Evolutionary conservation across 2,888 invertebrate species (phyloP), one percentile per base, ranked within the genome.

Genomic region (Yponomeuta sedellus): DNA sequence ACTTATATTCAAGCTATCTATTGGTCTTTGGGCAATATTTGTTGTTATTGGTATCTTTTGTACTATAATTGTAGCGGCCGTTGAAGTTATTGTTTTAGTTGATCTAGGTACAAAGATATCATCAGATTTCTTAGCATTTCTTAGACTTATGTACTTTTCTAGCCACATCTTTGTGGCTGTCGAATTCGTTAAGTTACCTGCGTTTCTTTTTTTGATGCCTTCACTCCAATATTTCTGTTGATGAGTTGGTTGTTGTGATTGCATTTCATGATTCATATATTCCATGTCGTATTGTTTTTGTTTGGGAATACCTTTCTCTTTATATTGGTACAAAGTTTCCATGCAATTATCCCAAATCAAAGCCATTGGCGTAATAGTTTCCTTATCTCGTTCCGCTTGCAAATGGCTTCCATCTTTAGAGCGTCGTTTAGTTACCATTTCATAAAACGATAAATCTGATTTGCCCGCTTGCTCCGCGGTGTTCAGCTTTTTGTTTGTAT

Each of bases 331-430:
- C 52, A 74, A 75, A 6, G 80, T 80, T 73, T 88, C 86, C 64
- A 83, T 73, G 71, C 90, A 91, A 68, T 83, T 83, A 65, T 89
- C 85, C 86, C 85, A 87, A 67, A 86, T 76, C 67, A 90, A 76
- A 69, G 79, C 77, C 58, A 79, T 72, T n/a, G 84, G 70, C 68
- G 79, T 73, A 28, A 74, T 72, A 44, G 68, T 68, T 56, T 68
- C 67, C 22, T 59, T 58, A 25, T n/a, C 8, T 56, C 25, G 25
- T 11, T 63, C 22, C 63, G 22, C 44, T 44, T 63, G n/a, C 44
- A 52, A 52, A 52, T 44, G 11, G 39, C 19, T 63, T 44, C 40
- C 40, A n/a, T 44, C 34, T 63, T 64, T 68, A 64, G 70, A 74
- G 71, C 16, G 34, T n/a, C 34, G 20, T 68, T 68, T 69, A 69